Evolutionary conservation across 2,113 vertebrate genomes (phyloP), one percentile per base, ranked within the genome.

Genomic region (Penelope pileata): DNA sequence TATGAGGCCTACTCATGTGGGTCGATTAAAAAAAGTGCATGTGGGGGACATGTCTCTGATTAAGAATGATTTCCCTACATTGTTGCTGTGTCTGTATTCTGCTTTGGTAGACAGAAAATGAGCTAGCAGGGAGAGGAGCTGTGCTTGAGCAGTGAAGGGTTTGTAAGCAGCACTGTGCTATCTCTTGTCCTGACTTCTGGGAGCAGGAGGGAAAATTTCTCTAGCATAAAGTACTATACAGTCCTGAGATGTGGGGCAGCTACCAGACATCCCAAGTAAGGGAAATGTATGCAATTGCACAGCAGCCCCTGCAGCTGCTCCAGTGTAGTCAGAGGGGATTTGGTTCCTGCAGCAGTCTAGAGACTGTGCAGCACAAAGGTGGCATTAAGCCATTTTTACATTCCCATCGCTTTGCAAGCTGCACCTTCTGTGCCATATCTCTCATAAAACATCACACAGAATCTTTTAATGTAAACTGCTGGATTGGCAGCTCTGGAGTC

Each of bases 311-410:
- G 47, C 78, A 66, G 59, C 51, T 81, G 67, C 54, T 84, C 32
- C 24, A 1, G 7, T 62, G 68, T 8, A 5, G 63, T 59, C 27
- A 19, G 29, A 50, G 15, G 53, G 43, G 27, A 6, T 83, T 94
- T 74, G 79, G 32, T 90, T 94, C 63, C 63, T 70, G 80, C 68
- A 85, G 30, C 73, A 42, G 15, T 26, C 43, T 45, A 26, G 73
- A 47, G 73, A 63, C n/a, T 40, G 40, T 74, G 80, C 54, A 72
- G 43, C 77, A 90, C 83, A 94, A 89, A 86, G 60, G 45, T 93
- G 95, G 74, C 81, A 69, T 58, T 36, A 80, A 86, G 83, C 91
- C 94, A 93, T 95, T 86, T 94, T 53, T 68, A 16, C 56, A 24
- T 93, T 69, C 80, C 47, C 73, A 30, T 40, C 56, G 22, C 45